Conservation (phyloP, 2,888 invertebrate species). For the Patella depressa region DNA sequence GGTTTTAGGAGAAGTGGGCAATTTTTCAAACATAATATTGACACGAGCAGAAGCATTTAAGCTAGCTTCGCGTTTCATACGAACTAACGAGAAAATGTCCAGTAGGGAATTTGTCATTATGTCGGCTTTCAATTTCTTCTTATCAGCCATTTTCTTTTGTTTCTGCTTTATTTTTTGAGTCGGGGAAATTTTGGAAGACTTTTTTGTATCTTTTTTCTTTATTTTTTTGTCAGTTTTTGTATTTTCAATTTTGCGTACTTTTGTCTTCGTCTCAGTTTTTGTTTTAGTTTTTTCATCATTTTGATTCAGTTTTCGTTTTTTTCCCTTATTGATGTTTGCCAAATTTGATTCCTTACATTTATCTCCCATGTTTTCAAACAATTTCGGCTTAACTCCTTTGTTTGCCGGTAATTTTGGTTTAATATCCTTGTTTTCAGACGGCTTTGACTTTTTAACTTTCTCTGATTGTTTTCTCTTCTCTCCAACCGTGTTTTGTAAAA, state of each 20-base stretch:
- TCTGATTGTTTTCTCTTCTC: no score
- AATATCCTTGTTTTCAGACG: no score
- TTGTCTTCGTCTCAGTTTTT: constrained; percentile 5
- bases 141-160: constrained; percentile 16
- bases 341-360: constrained; percentile 3
- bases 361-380: constrained; percentile 9
- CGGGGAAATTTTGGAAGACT: neutral
- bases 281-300: neutral
- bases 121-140: constrained; percentile 22
- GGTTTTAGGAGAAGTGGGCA: constrained; percentile 34
- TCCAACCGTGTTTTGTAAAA: no score
- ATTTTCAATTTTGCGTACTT: constrained; percentile 19
- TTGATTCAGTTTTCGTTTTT: neutral
- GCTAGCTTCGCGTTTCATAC: constrained; percentile 60
- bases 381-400: neutral
- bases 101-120: constrained; percentile 27
- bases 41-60: constrained; percentile 59
- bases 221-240: constrained; percentile 10
- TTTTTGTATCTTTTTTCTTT: constrained; percentile 21
- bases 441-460: no score
- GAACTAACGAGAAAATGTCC: constrained; percentile 30
- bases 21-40: constrained; percentile 57
- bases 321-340: neutral
- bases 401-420: neutral
- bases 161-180: constrained; percentile 8